Percentiles rank a stretch among this genome's conserved stretches.
Conservation (phyloP, 2,888 invertebrate species). For the Morinoia aosen region DNA sequence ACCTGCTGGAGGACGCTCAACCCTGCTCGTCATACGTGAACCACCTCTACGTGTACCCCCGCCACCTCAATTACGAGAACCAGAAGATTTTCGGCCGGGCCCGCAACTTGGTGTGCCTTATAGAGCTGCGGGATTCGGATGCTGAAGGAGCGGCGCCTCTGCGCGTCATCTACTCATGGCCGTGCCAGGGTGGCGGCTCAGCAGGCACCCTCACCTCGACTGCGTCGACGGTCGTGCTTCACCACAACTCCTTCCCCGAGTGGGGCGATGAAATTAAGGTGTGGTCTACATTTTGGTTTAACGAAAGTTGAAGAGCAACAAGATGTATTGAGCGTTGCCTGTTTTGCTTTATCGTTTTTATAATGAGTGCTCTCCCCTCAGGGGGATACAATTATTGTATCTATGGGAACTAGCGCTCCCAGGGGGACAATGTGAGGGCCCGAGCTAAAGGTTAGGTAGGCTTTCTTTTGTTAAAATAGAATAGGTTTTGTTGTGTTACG, state of each 20-base stretch:
- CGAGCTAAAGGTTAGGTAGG: too few species aligned
- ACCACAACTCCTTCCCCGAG: constrained; percentile 89
- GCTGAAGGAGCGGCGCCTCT: constrained; percentile 80
- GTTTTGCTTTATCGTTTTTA: too few species aligned
- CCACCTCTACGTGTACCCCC: constrained; percentile 93
- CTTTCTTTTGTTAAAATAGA: too few species aligned
- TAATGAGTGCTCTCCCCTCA: too few species aligned
- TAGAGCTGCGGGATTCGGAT: constrained; percentile 90
- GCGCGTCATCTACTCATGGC: constrained; percentile 84
- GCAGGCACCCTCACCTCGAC: constrained; percentile 77
- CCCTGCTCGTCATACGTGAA: constrained; percentile 89
- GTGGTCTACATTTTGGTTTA: neutral
- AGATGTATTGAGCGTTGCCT: too few species aligned
- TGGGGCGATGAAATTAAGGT: constrained; percentile 88
- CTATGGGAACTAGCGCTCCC: too few species aligned
- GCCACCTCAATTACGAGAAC: constrained; percentile 87
- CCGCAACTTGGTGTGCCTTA: constrained; percentile 91
- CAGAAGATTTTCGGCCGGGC: constrained; percentile 93
- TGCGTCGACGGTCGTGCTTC: constrained; percentile 78
- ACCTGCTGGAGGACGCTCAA: constrained; percentile 77
- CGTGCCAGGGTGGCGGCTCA: constrained; percentile 72
- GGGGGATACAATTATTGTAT: too few species aligned
- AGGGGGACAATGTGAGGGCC: too few species aligned
- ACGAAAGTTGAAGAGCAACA: too few species aligned
- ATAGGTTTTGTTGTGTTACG: too few species aligned